Evolutionary conservation across 1,140 invertebrate species (phyloP), one percentile per base, ranked within the genome.

Genomic region (Bombus balteatus): DNA sequence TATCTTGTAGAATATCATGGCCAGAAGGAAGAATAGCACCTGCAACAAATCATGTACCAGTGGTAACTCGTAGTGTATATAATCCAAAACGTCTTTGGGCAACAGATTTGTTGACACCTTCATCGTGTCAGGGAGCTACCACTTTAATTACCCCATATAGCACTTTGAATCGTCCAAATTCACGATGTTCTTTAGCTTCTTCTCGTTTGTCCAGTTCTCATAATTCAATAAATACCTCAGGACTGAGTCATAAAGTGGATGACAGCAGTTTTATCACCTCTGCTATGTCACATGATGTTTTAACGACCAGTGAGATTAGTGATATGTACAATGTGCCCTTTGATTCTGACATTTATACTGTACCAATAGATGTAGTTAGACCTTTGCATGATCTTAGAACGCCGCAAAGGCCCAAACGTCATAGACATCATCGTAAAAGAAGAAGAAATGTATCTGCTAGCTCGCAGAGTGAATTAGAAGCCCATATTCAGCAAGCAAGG

Each of bases 301-400:
- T 98, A 18, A 96, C 96, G 1, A 96, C 96, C 12, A 96, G 96
- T 87, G 97, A 97, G 87, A 98, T 98, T 47, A 97, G 97, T 47
- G 97, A 98, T 92, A 97, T 98, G 95, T 98, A 98, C 92, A 98
- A 97, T 94, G 97, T 98, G 68, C 97, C 97, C 68, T 97, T 98
- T 88, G 97, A 98, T 88, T 98, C 97, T 91, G 98, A 98, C 91
- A 98, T 98, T 87, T 98, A 98, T 91, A 97, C 97, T 10, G 96
- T 98, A 68, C 98, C 98, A 37, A 97, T 98, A 70, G 97, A 98
- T 93, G 97, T 97, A 91, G 96, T 98, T 10, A 94, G 96, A 89
- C 96, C 96, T 87, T 94, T 96, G 73, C 95, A 94, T 39, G 92
- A 95, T 70, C 87, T 95, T 18, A 90, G 92, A 57, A 94, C 94